Evolutionary conservation across 2,888 invertebrate species (phyloP), one percentile per base, ranked within the genome.

Genomic region (Drosophila quinaria): DNA sequence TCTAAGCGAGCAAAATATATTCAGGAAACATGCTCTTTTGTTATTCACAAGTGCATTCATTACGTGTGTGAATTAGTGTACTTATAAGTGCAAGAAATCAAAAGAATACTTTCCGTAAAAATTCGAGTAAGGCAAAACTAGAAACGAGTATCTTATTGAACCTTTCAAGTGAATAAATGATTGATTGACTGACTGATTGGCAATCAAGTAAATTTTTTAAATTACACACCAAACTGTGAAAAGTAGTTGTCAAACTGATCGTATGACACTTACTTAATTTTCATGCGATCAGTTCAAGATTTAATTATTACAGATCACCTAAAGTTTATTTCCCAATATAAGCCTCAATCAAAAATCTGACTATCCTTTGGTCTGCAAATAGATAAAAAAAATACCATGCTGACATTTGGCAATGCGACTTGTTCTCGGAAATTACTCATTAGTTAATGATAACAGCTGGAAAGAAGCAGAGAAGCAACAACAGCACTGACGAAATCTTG

Each of bases 401-500:
- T 29, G 39, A 50, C 61, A 72, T 68, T 72, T 65, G 64, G 77
- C 76, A 76, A 68, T 67, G 56, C 25, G 64, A 41, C 61, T 73
- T 83, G 84, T 87, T 81, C 67, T 80, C 46, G 77, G 81, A 84
- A 84, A 80, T 84, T 78, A 87, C 84, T 78, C 83, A 84, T 84
- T 81, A 75, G 72, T 17, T 44, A 31, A 8, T 50, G 75, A 76
- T 76, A 76, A 76, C 60, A 51, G 64, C 49, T 25, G 35, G 9
- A 11, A 15, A 31, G 15, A n/a, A 9, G 5, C 6, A 4, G 15
- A 19, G 39, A 37, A 17, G 11, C 19, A 25, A 33, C n/a, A 5
- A 11, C 13, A 19, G 41, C 17, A 41, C 31, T 87, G 80, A 87
- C 80, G 84, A 87, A 84, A 84, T 82, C 76, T 78, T 84, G 87